Evolutionary conservation across 2,797 vertebrate species (phyloP).

Genomic region (Gymnoscopelus microlampas): DNA sequence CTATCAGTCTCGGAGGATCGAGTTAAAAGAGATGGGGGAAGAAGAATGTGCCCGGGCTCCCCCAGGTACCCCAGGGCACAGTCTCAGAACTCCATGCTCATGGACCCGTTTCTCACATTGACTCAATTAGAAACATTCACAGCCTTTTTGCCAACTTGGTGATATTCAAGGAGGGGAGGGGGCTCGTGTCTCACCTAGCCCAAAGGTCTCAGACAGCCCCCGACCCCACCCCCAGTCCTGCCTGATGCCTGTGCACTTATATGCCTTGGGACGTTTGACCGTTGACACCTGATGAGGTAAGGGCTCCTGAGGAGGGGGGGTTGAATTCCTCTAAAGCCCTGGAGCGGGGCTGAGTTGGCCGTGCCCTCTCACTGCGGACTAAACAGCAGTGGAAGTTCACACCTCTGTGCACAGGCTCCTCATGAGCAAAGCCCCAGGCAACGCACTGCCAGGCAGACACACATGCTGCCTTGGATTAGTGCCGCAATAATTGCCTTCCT

Average conservation of each 20-base stretch:
- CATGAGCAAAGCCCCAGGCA: neutral
- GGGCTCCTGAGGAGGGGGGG: neutral
- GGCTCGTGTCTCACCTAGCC: constrained; percentile 20
- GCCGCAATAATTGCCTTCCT: constrained; percentile 33
- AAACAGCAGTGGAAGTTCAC: neutral
- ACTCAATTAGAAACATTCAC: constrained; percentile 68
- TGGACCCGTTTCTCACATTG: constrained; percentile 50
- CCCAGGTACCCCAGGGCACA: constrained; percentile 52
- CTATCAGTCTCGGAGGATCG: constrained; percentile 61
- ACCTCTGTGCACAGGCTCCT: constrained; percentile 1
- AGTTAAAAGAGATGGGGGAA: constrained; percentile 62
- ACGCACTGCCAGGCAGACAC: constrained; percentile 1
- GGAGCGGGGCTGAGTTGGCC: neutral
- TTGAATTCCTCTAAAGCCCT: neutral
- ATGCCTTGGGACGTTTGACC: neutral
- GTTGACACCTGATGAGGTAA: constrained; percentile 6
- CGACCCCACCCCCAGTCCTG: neutral
- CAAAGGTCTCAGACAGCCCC: constrained; percentile 4
- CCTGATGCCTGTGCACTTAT: neutral
- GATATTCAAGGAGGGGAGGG: constrained; percentile 10
- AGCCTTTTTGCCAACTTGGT: constrained; percentile 34
- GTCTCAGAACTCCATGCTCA: constrained; percentile 32
- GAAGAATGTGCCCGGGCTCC: constrained; percentile 64
- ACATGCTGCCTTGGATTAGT: constrained; percentile 31
- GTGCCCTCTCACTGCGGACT: neutral